Base-by-base conservation (phyloP, 2,888 invertebrate genomes). In the Odontothrips loti region DNA sequence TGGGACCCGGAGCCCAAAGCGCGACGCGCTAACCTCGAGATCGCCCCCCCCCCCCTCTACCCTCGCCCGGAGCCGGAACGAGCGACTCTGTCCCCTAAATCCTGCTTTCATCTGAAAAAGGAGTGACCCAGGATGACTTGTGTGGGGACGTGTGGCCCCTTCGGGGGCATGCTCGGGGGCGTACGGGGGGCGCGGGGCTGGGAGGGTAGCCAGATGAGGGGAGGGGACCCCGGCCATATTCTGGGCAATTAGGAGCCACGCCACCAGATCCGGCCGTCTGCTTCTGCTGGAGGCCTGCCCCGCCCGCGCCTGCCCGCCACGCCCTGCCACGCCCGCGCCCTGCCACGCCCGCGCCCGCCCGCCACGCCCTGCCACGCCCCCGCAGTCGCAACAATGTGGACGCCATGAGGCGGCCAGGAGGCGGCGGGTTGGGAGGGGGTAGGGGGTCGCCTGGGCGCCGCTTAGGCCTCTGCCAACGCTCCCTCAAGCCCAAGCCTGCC, bases 191-290 rank as follows among this genome's bases (percentile, higher is more conserved):
- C 34, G 34, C 34, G 6, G 34, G 34, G 34, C n/a, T n/a, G 34
- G 6, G 6, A 43, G 58, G 58, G 58, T n/a, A n/a, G n/a, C n/a
- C n/a, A n/a, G n/a, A n/a, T n/a, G n/a, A n/a, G 58, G 20, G 10
- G 51, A 17, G 58, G 58, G 17, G 58, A 8, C 20, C 20, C 58
- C 20, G 58, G 58, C 58, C 58, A n/a, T 58, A 58, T 58, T 58
- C 58, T 68, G 80, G 43, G 80, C 80, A 80, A 80, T 80, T 80
- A 80, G 58, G 8, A 63, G 51, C 80, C 27, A 80, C 80, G 48
- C 47, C 27, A 51, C 63, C 34, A 58, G 58, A 17, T 11, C 58
- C 58, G 17, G 17, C 58, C n/a, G 58, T 58, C 58, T 58, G 58
- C 58, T 43, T 2, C 34, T 43, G 34, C 34, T 6, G 34, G 15